A percentile compares a stretch with the other conserved stretches of the same genome.
These are phyloP conservation scores for Orthonyx spaldingii DNA, from an alignment of 2,113 vertebrate species.

Conservation along the genomic window DNA sequence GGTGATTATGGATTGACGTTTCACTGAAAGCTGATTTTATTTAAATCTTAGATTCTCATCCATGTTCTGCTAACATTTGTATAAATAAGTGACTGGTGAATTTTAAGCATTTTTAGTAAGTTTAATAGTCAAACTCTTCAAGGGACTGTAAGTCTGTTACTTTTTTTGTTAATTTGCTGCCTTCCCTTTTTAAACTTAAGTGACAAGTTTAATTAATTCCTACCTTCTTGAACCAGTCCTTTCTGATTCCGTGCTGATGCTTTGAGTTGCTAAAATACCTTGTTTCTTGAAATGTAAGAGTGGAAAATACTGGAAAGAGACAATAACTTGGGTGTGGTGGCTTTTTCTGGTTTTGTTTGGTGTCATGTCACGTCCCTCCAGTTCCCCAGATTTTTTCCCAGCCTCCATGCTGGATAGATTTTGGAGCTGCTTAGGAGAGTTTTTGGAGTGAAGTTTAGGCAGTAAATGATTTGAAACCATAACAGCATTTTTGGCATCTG, in stretches of 20 bases:
- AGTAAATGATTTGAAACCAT: not conserved
- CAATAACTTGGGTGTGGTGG: not conserved
- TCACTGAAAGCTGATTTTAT: not conserved
- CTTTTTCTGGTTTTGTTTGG: not conserved
- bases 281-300: not conserved
- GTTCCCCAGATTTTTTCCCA: not conserved
- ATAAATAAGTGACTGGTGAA: not conserved
- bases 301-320: not conserved
- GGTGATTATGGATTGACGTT: not conserved
- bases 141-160: not conserved
- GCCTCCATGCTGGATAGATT: not conserved
- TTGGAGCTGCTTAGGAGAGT: not conserved
- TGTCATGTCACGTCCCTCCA: accelerated
- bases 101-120: not conserved
- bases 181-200: not conserved
- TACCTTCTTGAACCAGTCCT: not conserved
- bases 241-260: not conserved
- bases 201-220: not conserved
- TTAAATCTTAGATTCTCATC: not conserved
- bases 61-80: not conserved
- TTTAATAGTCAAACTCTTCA: not conserved
- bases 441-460: not conserved
- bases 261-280: not conserved
- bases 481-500: conserved; percentile 46
- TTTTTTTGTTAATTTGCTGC: not conserved